These are phyloP conservation scores for Formica selysi DNA, from an alignment of 1,140 invertebrate species.

Conservation along the genomic window DNA sequence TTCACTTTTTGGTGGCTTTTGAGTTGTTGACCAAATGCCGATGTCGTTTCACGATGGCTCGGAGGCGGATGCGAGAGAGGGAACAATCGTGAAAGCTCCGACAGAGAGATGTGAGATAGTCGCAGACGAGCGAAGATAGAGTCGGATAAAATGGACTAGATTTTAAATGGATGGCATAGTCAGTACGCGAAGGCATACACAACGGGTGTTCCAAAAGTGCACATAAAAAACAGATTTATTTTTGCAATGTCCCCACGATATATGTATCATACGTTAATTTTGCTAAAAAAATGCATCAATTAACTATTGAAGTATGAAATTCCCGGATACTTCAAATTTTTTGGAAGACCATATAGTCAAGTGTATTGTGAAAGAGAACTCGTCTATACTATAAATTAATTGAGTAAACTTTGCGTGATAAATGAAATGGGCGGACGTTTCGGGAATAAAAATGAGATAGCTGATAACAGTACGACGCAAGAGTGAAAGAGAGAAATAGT, in stretches of 20 bases:
- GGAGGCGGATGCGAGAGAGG: not conserved
- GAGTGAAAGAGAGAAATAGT: not conserved
- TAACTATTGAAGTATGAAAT: not conserved
- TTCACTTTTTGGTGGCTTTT: not conserved
- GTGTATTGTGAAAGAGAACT: too few species aligned
- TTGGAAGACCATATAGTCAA: too few species aligned
- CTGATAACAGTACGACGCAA: not conserved
- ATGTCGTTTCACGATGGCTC: conserved; percentile 13
- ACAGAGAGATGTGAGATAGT: conserved; percentile 8
- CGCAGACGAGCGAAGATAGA: conserved; percentile 29
- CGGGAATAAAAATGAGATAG: not conserved
- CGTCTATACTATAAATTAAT: too few species aligned
- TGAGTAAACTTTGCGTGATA: too few species aligned
- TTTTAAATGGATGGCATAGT: conserved; percentile 19
- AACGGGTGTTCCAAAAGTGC: conserved; percentile 15
- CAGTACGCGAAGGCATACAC: not conserved
- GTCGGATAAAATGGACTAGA: conserved; percentile 22
- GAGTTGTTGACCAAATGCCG: conserved; percentile 40
- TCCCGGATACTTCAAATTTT: not conserved
- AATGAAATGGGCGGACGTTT: not conserved
- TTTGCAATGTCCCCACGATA: not conserved
- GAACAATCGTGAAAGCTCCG: not conserved
- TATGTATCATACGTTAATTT: not conserved
- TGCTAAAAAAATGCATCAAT: not conserved
- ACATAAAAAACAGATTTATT: not conserved